Evolutionary conservation across 2,888 invertebrate species (phyloP), one percentile per base, ranked within the genome.

Genomic region (Ophion slaviceki): DNA sequence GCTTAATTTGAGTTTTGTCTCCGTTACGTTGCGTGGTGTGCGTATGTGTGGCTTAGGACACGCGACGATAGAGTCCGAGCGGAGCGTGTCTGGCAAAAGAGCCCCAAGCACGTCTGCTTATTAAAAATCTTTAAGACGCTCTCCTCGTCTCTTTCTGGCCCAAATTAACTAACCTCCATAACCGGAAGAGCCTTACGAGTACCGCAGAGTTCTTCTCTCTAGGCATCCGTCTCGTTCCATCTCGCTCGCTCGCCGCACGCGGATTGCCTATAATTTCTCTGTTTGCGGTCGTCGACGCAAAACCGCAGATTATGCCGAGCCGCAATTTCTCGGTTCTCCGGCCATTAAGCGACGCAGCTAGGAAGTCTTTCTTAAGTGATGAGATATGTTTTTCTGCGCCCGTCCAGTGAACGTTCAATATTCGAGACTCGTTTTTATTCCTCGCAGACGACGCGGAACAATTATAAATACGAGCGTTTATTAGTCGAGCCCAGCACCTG

Each of bases 1-100:
- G 86, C 91, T 92, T 91, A 92, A 92, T 92, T 91, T 89, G 80
- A 89, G 91, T 92, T 92, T 91, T 87, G 84, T 88, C 84, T 64
- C 68, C 53, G 64, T 32, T 68, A 45, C 66, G 78, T 66, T 62
- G 11, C 36, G 78, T 40, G 36, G 28, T 24, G n/a, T 72, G 36
- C 82, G 71, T 57, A 53, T 28, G 32, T 28, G 70, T 28, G 32
- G 28, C 11, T 61, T 28, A 79, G 71, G 53, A 71, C 20, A 79
- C 24, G 57, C 24, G 66, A 57, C 28, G 70, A 62, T 45, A 78
- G 32, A 32, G 77, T 72, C 28, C 45, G 59, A 66, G 68, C 32
- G 62, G 14, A 28, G 62, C 24, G n/a, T 66, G 64, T 62, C 32
- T 32, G 47, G 62, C 45, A 67, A 64, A 76, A 24, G 10, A 47